Base-by-base conservation (phyloP, 2,113 vertebrate species). In the Upupa epops region DNA sequence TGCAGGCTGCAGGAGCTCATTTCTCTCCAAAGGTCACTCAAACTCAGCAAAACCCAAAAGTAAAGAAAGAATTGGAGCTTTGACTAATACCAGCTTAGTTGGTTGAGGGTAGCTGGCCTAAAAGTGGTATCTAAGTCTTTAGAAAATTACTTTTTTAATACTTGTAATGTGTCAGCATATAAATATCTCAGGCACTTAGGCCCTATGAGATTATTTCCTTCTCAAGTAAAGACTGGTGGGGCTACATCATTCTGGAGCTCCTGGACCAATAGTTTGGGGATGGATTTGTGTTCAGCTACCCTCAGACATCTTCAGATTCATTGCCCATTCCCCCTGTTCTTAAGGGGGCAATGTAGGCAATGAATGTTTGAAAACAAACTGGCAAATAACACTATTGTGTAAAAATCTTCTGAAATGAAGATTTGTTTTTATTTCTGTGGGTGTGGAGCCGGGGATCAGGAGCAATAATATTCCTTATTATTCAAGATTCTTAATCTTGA, bases 391-490 rank as follows among this genome's bases (percentile, higher is more conserved):
- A 13, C 36, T 28, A 17, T 32, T 88, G n/a, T 76, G 20, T 90
- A 89, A 83, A 75, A 83, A 63, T 32, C 66, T n/a, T 89, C 69
- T 77, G 72, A 52, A 85, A 34, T 2, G 1, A 80, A 49, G 29
- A 29, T 48, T 84, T 91, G 68, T 19, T 93, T 95, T 79, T 56
- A 31, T 85, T 92, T 88, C 72, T 83, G 68, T 88, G 79, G 75
- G 51, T 77, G 64, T 88, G 42, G 59, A 91, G 59, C 52, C 22
- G 9, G 42, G 26, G 45, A 74, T 87, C 65, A 80, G 61, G 92
- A 52, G n/a, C 42, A 91, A 37, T 60, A 66, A 68, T 49, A 77
- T 26, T 63, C 20, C 16, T 8, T 75, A 0, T 79, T 75, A 79
- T 72, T 84, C 83, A 34, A 73, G 11, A 68, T 24, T 60, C 34